A percentile compares a stretch with the other conserved stretches of the same genome.
Evolutionary conservation across 2,797 vertebrate genomes (phyloP).

Genomic region (Rhynchonycteris naso): DNA sequence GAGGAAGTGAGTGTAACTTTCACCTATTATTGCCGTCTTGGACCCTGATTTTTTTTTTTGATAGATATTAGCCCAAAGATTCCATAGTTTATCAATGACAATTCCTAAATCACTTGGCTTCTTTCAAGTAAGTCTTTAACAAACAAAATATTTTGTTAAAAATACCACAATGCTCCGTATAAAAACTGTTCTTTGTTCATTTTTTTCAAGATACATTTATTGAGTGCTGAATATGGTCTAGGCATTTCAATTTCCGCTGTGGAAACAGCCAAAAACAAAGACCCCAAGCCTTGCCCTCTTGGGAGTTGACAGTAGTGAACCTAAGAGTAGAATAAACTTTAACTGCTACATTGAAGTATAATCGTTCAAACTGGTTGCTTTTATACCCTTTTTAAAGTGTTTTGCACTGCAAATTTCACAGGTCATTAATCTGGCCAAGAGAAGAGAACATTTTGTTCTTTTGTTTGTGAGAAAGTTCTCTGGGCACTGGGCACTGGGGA

Average conservation of each 20-base stretch:
- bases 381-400: neutral
- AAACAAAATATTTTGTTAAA: constrained; percentile 34
- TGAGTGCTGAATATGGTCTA: neutral
- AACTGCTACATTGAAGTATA: neutral
- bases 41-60: neutral
- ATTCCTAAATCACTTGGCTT: neutral
- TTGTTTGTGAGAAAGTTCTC: constrained; percentile 18
- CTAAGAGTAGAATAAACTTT: neutral
- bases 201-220: constrained; percentile 1
- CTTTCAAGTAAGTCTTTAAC: constrained; percentile 34
- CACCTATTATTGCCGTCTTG: neutral
- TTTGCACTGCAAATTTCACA: constrained; percentile 62
- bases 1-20: neutral
- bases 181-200: constrained; percentile 12
- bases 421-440: constrained; percentile 55
- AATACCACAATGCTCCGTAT: neutral
- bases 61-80: neutral
- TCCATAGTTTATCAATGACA: neutral
- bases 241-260: neutral
- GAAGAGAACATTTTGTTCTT: constrained; percentile 65
- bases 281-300: neutral
- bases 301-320: neutral
- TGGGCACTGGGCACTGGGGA: neutral
- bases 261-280: constrained; percentile 17
- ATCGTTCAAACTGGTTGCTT: neutral